Base-by-base conservation (phyloP, 2,113 vertebrate genomes). In the Sylvilagus bachmani region DNA sequence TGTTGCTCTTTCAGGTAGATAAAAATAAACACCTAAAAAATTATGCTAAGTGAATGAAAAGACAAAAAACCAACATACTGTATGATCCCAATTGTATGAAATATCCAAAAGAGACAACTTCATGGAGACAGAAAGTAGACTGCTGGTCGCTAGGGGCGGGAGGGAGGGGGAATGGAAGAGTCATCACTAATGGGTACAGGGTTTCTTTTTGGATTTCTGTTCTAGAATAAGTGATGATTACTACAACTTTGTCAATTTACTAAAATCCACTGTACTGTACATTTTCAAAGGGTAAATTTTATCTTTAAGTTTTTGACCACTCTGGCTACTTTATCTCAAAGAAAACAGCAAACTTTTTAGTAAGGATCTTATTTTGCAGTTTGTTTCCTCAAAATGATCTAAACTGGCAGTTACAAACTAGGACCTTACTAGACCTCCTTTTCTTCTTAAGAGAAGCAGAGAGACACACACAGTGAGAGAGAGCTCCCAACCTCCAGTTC, bases 341-440 rank as follows among this genome's bases (percentile, higher is more conserved):
- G 29, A 93, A 96, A 90, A 89, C 12, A 82, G 2, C 5, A 44
- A 44, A 44, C 55, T 33, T 86, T 84, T 90, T 89, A 89, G 89
- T 21, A 86, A 36, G 4, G 70, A 75, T 90, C 44, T 79, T 38
- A 58, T 31, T 94, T 85, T 91, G 49, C 22, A 92, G 29, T 62
- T 85, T 90, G 64, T 58, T 94, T 96, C 44, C 49, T 86, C 55
- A 67, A 93, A 77, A 8, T 93, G 27, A 90, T 67, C 33, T 87
- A 93, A 91, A 77, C 49, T 75, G 44, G 53, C 10, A 4, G 36
- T 79, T 87, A 71, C 22, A 80, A 92, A 93, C 27, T 93, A 44
- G 66, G 61, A 29, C 27, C 73, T 55, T 89, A 67, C 2, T 69
- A 38, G 38, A 5, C 55, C 17, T 58, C 19, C 19, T 58, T 58